Evolutionary conservation across 2,888 invertebrate species (phyloP).

Genomic region (Nomada fabriciana): DNA sequence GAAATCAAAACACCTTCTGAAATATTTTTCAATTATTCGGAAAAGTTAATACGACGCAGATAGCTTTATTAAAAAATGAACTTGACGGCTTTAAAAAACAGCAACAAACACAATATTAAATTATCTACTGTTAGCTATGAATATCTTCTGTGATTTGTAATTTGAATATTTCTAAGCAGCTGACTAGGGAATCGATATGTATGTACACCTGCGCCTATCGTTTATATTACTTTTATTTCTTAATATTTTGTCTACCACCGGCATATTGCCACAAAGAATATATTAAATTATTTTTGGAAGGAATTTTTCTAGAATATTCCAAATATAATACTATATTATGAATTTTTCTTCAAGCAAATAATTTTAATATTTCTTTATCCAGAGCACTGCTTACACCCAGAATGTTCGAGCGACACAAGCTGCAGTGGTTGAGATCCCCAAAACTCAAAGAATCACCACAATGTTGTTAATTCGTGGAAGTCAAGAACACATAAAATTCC

Average conservation of each 20-base stretch:
- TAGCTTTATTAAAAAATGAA: neutral
- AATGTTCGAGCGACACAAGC: neutral
- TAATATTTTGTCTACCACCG: neutral
- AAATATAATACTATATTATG: no score
- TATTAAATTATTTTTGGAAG: neutral
- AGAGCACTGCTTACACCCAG: no score
- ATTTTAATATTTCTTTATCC: no score
- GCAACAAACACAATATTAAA: neutral
- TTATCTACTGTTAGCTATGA: no score
- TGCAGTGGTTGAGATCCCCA: neutral
- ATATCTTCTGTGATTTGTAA: neutral
- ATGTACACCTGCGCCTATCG: slow-evolving; percentile 3
- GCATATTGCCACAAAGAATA: neutral
- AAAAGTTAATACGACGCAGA: neutral
- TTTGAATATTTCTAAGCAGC: neutral
- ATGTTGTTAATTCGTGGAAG: neutral
- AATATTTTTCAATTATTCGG: no score
- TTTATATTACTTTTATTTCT: neutral
- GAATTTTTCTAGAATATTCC: no score
- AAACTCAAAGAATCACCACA: neutral
- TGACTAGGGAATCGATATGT: slow-evolving; percentile 24
- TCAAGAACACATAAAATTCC: slow-evolving; percentile 25
- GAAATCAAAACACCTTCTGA: no score
- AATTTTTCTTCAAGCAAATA: no score
- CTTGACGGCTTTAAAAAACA: neutral